Conservation (phyloP, 2,797 vertebrate genomes). For the Cirrhinus molitorella region DNA sequence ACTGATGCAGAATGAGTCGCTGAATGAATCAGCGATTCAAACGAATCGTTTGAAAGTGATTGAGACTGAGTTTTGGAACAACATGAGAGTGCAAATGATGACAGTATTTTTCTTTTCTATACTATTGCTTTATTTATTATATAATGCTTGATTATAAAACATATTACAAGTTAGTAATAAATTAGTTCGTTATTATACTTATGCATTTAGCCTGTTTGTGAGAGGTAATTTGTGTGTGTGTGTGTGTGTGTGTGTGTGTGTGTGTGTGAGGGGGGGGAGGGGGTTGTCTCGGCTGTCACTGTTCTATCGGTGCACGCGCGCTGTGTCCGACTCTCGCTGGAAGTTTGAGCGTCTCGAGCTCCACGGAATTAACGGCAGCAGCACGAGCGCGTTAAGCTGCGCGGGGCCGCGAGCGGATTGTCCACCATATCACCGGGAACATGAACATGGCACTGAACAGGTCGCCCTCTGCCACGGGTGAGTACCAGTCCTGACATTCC, state of each 20-base stretch:
- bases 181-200: background rate
- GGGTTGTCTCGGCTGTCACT: constrained; percentile 33
- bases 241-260: background rate
- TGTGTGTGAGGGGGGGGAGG: background rate
- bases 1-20: background rate
- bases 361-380: constrained; percentile 75
- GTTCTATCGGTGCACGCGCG: constrained; percentile 25
- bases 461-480: constrained; percentile 58
- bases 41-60: background rate
- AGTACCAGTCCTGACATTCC: constrained; percentile 40
- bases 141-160: background rate
- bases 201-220: background rate
- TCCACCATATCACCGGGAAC: constrained; percentile 68
- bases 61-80: background rate
- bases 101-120: background rate
- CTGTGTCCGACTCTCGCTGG: constrained; percentile 27
- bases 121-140: background rate
- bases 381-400: constrained; percentile 78
- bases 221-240: background rate
- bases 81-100: background rate
- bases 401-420: constrained; percentile 81
- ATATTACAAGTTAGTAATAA: background rate
- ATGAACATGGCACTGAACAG: constrained; percentile 71
- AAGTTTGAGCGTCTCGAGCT: constrained; percentile 64
- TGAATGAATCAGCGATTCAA: background rate